Evolutionary conservation across 2,888 invertebrate genomes (phyloP), one percentile per base, ranked within the genome.

Genomic region (Oligia strigilis): DNA sequence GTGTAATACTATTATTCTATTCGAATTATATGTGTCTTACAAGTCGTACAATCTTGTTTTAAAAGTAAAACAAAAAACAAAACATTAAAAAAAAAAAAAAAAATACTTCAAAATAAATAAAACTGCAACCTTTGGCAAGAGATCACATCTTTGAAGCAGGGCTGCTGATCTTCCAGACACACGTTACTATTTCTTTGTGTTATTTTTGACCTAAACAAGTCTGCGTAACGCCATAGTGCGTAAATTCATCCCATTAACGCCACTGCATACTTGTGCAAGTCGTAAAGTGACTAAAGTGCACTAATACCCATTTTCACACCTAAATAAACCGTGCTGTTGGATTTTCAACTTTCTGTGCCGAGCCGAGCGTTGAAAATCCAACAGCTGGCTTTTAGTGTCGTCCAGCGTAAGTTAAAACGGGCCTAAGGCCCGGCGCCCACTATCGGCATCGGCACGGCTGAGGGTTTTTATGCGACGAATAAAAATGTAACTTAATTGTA

Each of bases 111-210:
- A 14, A 49, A 55, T 69, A 64, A 58, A 62, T 29, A 83, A 78
- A 9, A 69, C 60, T 77, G 78, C 60, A 55, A 46, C 29, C 52
- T 77, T 75, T 77, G 78, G 62, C 43, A 69, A 69, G 49, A 67
- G 66, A 83, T 36, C n/a, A 77, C 40, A 55, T 14, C 52, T 77
- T 60, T 40, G 11, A 62, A 52, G 11, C 4, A 36, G n/a, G 11
- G n/a, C 46, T 49, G 36, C 46, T 58, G 8, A 40, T 46, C 36
- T 72, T 43, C 14, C n/a, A 46, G 19, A 46, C 29, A n/a, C 13
- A n/a, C 5, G 0, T 58, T 14, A 62, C 43, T 3, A 52, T 46
- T 80, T 46, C 17, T 13, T 29, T 4, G 36, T 43, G 17, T 72
- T 29, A 23, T 73, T 72, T 23, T 43, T 40, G 4, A n/a, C n/a